Base-by-base conservation (phyloP, 92 coral and sea anemone species). In the Umimayanthus chanpuru region DNA sequence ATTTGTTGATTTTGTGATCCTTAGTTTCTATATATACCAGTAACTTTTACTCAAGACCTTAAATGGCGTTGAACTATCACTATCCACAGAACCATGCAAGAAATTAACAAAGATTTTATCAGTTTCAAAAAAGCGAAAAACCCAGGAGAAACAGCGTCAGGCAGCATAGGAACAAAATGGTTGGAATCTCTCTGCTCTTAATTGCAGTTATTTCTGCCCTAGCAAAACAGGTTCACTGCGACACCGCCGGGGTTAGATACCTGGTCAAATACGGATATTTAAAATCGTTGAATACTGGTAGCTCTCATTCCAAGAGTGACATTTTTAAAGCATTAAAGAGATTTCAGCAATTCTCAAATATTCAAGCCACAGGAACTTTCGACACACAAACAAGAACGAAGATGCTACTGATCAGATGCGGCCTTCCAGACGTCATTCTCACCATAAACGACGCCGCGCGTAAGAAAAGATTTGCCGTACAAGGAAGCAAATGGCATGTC, bases 291-390 rank as follows among this genome's bases (percentile, higher is more conserved):
- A 43, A 26, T 44, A 50, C 66, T 72, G 76, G 41, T 1, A 15
- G 0, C 2, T 36, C 76, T 50, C 9, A 44, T 43, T 78, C 82
- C 7, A 74, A 64, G 41, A 41, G 70, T 10, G 89, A 81, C 15
- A 41, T 92, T 82, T 72, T 71, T 49, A 85, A 87, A 49, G 94
- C 96, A 7, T 85, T 92, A 67, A 79, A 80, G 41, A 86, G 68
- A 16, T 88, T 92, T 30, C 94, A 92, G 71, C 93, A 85, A 5
- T 92, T 90, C 65, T 79, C 89, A 14, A 92, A 90, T 21, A 71
- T 92, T 10, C 71, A 81, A 5, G 93, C 73, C 36, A 90, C 91
- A 9, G 94, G 94, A 72, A 49, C 79, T 32, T 85, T 85, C 4
- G 44, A 55, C 21, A 90, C 77, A 49, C 83, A 86, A 50, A 40